Conservation (phyloP, 1,140 invertebrate species). For the Homarus americanus region DNA sequence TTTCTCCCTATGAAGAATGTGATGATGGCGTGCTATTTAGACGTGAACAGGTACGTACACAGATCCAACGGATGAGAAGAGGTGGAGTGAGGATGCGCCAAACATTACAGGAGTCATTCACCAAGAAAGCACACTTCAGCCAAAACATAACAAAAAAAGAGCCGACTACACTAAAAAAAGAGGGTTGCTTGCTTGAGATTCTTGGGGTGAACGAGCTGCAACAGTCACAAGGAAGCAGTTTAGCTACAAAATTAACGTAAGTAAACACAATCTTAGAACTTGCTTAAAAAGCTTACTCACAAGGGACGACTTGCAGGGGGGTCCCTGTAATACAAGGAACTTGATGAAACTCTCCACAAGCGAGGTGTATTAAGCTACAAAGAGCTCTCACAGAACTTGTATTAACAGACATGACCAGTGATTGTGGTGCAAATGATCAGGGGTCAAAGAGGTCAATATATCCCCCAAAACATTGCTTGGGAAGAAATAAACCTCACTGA, state of each 20-base stretch:
- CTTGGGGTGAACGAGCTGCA: not conserved
- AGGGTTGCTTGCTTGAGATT: not conserved
- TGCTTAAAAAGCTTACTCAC: conserved; percentile 14
- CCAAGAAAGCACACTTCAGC: not conserved
- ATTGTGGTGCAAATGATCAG: too few species aligned
- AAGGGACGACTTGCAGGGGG: conserved; percentile 1
- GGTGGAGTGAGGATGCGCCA: not conserved
- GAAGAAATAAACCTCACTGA: too few species aligned
- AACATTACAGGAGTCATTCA: not conserved
- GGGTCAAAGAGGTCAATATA: too few species aligned
- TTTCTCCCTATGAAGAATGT: too few species aligned
- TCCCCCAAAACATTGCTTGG: too few species aligned
- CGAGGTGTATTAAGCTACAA: not conserved
- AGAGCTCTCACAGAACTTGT: not conserved
- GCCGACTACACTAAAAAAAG: too few species aligned
- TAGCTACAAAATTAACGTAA: conserved; percentile 1
- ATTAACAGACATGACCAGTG: too few species aligned
- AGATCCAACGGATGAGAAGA: not conserved
- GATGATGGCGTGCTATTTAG: too few species aligned
- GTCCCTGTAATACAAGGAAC: conserved; percentile 11
- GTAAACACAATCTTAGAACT: not conserved
- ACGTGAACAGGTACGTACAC: too few species aligned
- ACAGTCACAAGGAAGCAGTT: conserved; percentile 1
- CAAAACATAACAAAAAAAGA: not conserved
- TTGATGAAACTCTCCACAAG: conserved; percentile 10